Base-by-base conservation (phyloP, 1,140 invertebrate genomes). In the Panagrolaimus sp. region DNA sequence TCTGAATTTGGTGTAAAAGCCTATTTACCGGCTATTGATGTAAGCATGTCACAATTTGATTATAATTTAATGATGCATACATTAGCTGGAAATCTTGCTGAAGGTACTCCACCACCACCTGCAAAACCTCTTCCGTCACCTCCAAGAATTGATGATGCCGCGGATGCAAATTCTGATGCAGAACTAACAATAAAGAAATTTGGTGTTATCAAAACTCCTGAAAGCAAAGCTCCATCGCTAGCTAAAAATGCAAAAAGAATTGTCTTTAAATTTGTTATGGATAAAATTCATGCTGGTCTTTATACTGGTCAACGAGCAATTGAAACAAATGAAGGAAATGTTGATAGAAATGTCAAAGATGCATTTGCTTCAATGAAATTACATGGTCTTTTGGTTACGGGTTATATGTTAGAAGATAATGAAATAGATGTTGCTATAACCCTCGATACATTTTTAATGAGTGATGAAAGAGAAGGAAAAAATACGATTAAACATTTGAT, bases 1-100 rank as follows among this genome's bases (percentile, higher is more conserved):
- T 92, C 93, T 0, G 91, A 93, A 74, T 86, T 95, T 0, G 90
- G 91, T 69, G 86, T 96, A 69, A 88, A 88, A 0, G 92, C 91
- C 23, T 86, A 88, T 65, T 85, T 96, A 69, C 88, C 91, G 65
- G 87, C 87, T 27, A 90, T 95, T 63, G 87, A 88, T 81, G 89
- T 91, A 5, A 84, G 86, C 38, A 77, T 92, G 23, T 89, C 89
- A 72, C 88, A 91, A 76, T 88, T 89, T 53, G 92, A 96, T 83
- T 93, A 91, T 75, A 86, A 87, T 5, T 88, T 88, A 65, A 86
- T 92, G 5, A 89, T 95, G 88, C 87, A 87, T 66, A 89, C 91
- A 9, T 74, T 94, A 4, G 88, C 87, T 77, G 89, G 90, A 76
- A 96, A 96, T 85, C 84, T 96, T 14, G 87, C 86, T 69, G 92